These are phyloP conservation scores for Loripinus fragilis DNA, from an alignment of 2,888 invertebrate genomes.

Conservation along the genomic window DNA sequence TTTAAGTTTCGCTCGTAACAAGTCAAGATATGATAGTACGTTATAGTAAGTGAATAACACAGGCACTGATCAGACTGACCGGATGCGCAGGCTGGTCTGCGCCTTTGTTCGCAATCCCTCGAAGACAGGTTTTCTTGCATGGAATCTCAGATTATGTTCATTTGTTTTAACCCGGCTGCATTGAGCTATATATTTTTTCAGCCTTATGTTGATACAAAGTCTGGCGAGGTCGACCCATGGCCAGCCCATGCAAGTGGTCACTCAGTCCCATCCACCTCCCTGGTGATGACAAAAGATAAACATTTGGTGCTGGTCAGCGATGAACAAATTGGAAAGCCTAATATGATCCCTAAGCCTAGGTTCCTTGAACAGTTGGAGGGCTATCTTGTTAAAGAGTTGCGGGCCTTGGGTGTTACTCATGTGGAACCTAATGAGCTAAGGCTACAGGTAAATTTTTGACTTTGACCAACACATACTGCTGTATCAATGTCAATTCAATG, in stretches of 20 bases:
- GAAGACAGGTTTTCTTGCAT: too few relatives aligned
- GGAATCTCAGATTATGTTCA: too few relatives aligned
- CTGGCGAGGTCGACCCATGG: slow-evolving; percentile 82
- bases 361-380: slow-evolving; percentile 82
- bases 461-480: too few relatives aligned
- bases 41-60: too few relatives aligned
- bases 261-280: slow-evolving; percentile 69
- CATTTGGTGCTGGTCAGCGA: slow-evolving; percentile 79
- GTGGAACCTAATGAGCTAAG: slow-evolving; percentile 81
- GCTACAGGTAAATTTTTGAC: slow-evolving; percentile 73
- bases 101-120: too few relatives aligned
- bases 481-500: too few relatives aligned
- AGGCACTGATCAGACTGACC: too few relatives aligned
- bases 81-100: too few relatives aligned
- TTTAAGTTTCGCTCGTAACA: too few relatives aligned
- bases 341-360: slow-evolving; percentile 81
- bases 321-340: slow-evolving; percentile 77
- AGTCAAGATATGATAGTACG: too few relatives aligned
- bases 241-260: slow-evolving; percentile 83
- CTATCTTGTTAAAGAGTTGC: slow-evolving; percentile 81
- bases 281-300: slow-evolving; percentile 80
- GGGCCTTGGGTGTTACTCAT: slow-evolving; percentile 78
- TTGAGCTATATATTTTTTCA: too few relatives aligned
- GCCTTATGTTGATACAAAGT: slow-evolving; percentile 80
- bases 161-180: too few relatives aligned